These are phyloP conservation scores for Nylanderia fulva DNA, from an alignment of 1,140 invertebrate species.

Conservation along the genomic window DNA sequence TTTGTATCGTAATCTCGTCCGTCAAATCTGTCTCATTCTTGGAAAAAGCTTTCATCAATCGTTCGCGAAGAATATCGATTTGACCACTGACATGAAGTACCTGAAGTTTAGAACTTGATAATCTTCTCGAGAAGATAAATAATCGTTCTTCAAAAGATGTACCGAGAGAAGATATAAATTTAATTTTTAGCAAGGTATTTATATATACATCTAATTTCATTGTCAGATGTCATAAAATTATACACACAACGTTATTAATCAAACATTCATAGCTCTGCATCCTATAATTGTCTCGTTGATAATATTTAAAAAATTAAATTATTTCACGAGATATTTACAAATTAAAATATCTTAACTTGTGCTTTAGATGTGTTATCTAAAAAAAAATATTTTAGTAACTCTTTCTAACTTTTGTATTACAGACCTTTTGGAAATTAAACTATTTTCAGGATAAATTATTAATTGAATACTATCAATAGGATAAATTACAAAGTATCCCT, in stretches of 20 bases:
- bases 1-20: not conserved
- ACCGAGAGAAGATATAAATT: not conserved
- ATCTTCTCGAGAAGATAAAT: not conserved
- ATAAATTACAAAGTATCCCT: no score
- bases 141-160: not conserved
- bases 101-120: conserved; percentile 28
- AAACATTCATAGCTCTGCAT: not conserved
- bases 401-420: no score
- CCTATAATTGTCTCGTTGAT: not conserved
- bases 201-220: not conserved
- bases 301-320: not conserved
- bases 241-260: not conserved
- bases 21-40: not conserved
- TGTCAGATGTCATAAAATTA: not conserved
- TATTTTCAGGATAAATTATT: no score
- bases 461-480: no score
- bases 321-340: not conserved
- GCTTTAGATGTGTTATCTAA: not conserved
- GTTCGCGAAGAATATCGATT: conserved; percentile 43
- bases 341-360: not conserved
- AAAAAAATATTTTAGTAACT: no score
- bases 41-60: conserved; percentile 10
- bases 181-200: not conserved
- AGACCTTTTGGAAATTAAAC: no score
- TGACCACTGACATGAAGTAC: conserved; percentile 51